phyloP scores from a whole-genome alignment of 2,888 invertebrate species.

The Nezara viridula region DNA sequence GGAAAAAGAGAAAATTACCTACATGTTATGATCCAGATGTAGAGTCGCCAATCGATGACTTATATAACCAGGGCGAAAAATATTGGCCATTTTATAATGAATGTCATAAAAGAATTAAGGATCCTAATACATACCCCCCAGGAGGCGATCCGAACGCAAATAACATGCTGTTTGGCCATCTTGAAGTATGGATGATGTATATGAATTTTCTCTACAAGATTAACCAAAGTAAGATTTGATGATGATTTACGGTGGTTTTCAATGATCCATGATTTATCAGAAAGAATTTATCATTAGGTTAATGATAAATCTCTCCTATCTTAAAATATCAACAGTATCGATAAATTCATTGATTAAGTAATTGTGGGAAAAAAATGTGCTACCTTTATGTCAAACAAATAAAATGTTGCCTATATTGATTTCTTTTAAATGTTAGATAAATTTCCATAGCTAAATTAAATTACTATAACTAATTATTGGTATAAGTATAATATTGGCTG shows the following conservation, averaged over 20 bases:
- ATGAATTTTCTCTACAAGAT: not conserved
- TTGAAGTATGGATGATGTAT: not conserved
- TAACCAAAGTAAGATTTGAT: not conserved
- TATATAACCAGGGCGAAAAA: not conserved
- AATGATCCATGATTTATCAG: not conserved
- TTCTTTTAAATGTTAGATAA: not conserved
- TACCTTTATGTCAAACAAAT: not conserved
- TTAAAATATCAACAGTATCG: not conserved
- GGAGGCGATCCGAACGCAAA: constrained; percentile 55
- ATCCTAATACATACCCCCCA: constrained; percentile 46
- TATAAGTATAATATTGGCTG: too few species aligned
- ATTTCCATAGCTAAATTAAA: not conserved
- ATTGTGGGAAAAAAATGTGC: not conserved
- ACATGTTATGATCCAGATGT: constrained; percentile 18
- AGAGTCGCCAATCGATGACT: constrained; percentile 37
- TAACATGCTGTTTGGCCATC: constrained; percentile 24
- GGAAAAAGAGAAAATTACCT: not conserved
- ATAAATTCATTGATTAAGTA: not conserved
- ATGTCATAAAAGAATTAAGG: constrained; percentile 15
- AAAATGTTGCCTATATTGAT: not conserved
- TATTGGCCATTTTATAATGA: constrained; percentile 47
- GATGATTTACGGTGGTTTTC: not conserved
- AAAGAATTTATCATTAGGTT: not conserved
- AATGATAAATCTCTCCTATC: not conserved
- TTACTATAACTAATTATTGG: too few species aligned